Percentiles rank a stretch among this genome's conserved stretches.
Conservation (phyloP, 1,140 invertebrate species). For the Brachystomella parvula region DNA sequence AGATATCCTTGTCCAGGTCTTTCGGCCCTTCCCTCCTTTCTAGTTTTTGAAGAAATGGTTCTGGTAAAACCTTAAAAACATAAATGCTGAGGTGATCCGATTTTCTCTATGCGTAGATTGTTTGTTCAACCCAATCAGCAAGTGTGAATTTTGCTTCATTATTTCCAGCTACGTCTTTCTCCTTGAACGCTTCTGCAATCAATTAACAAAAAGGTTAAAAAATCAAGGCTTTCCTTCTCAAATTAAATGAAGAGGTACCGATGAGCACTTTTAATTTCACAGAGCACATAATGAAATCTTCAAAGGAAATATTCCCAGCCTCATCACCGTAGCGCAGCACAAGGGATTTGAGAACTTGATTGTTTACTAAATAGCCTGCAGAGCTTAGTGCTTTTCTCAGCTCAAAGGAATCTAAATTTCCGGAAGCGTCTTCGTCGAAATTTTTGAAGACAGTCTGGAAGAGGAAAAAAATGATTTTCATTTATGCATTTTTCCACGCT, state of each 20-base stretch:
- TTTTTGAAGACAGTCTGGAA: constrained; percentile 43
- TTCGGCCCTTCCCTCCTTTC: too few species aligned
- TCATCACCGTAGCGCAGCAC: constrained; percentile 80
- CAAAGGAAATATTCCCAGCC: constrained; percentile 75
- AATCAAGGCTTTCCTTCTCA: neutral
- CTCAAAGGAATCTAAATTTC: constrained; percentile 72
- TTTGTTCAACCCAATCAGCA: constrained; percentile 79
- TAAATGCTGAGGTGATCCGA: too few species aligned
- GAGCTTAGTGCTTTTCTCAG: constrained; percentile 74
- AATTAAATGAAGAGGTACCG: too few species aligned
- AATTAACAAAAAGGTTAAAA: constrained; percentile 27
- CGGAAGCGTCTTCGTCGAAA: constrained; percentile 56
- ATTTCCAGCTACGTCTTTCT: constrained; percentile 57
- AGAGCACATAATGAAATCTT: constrained; percentile 89
- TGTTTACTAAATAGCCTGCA: constrained; percentile 81
- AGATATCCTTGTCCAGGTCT: too few species aligned
- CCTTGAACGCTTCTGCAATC: constrained; percentile 66
- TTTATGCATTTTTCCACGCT: constrained; percentile 41
- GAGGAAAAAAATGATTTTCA: constrained; percentile 33
- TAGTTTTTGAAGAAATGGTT: too few species aligned
- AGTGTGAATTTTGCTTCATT: constrained; percentile 67
- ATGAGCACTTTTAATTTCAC: constrained; percentile 89
- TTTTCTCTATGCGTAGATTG: constrained; percentile 58
- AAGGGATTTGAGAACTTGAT: constrained; percentile 74
- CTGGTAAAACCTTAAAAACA: too few species aligned